Base-by-base conservation (phyloP, 2,113 vertebrate species). In the Tylochromis polylepis region DNA sequence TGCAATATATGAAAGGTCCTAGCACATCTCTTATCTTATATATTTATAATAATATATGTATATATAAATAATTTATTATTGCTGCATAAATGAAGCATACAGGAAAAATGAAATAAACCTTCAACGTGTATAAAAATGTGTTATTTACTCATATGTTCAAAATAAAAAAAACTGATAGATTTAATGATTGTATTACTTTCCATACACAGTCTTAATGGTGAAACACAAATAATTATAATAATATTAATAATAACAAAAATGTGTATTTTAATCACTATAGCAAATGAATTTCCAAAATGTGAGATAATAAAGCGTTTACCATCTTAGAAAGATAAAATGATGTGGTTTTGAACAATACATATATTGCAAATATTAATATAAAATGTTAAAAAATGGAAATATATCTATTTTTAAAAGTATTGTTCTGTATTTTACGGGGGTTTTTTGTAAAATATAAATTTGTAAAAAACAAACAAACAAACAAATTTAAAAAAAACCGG, bases 371-470 rank as follows among this genome's bases (percentile, higher is more conserved):
- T 36, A 36, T 8, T n/a, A 65, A 36, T 36, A 36, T 31, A 22
- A 56, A 56, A 56, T 56, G 22, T 59, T 36, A 12, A 4, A 8
- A 8, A 34, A 36, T 2, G 34, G 34, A 36, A 36, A 36, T 36
- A 36, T 36, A 36, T 8, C 34, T 36, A 36, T 36, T 36, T 36
- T 8, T 36, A 34, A 34, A 6, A 34, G 8, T 38, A 10, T 38
- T 38, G 36, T 38, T n/a, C 2, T 38, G 18, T 38, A n/a, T 14
- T 65, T 65, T 3, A 38, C 34, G 2, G 31, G 18, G 1, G 0
- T 20, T 29, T 38, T 62, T 62, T n/a, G 10, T 62, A 62, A 62
- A 62, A 62, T 62, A 62, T 36, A 36, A 36, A 62, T 62, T 62
- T 65, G 31, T 65, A 3, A 65, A 65, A 65, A 65, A 18, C 60